A percentile compares a stretch with the other conserved stretches of the same genome.
These are phyloP conservation scores for Molanna angustata DNA, from an alignment of 2,888 invertebrate species.

Conservation along the genomic window DNA sequence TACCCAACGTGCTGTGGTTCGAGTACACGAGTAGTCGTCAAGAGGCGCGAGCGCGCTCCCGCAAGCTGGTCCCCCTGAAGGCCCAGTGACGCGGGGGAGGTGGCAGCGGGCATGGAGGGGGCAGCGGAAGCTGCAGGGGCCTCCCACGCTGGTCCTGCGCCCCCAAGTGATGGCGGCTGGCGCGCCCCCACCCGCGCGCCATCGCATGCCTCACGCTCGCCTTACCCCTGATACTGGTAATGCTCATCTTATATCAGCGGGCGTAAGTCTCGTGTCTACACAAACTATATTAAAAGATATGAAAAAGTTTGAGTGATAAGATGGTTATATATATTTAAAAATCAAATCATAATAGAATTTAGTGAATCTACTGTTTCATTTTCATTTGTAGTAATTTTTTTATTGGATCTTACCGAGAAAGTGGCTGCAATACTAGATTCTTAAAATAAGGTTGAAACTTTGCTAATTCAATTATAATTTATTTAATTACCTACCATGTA, in stretches of 20 bases:
- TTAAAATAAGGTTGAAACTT: too few species aligned
- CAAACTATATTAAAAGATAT: too few species aligned
- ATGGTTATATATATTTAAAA: too few species aligned
- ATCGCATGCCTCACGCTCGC: conserved; percentile 34
- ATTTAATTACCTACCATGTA: too few species aligned
- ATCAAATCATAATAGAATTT: too few species aligned
- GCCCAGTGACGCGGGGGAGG: conserved; percentile 73
- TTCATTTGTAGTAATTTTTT: too few species aligned
- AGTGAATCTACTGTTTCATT: too few species aligned
- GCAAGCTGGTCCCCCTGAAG: conserved; percentile 79
- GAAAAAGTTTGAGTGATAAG: too few species aligned
- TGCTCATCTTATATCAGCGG: conserved; percentile 15
- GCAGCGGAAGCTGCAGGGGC: conserved; percentile 45
- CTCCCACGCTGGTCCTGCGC: conserved; percentile 45
- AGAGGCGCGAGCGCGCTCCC: conserved; percentile 75
- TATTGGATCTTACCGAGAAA: too few species aligned
- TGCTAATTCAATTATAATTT: too few species aligned
- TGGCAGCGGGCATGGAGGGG: conserved; percentile 38
- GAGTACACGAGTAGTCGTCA: conserved; percentile 86
- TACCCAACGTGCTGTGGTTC: conserved; percentile 91
- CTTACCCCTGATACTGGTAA: conserved; percentile 34
- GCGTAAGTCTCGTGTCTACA: neutral
- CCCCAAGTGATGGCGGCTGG: conserved; percentile 39
- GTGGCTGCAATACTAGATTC: too few species aligned
- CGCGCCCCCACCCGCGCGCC: conserved; percentile 42